Conservation (phyloP, 2,888 invertebrate species). For the Teinopalpus imperialis region DNA sequence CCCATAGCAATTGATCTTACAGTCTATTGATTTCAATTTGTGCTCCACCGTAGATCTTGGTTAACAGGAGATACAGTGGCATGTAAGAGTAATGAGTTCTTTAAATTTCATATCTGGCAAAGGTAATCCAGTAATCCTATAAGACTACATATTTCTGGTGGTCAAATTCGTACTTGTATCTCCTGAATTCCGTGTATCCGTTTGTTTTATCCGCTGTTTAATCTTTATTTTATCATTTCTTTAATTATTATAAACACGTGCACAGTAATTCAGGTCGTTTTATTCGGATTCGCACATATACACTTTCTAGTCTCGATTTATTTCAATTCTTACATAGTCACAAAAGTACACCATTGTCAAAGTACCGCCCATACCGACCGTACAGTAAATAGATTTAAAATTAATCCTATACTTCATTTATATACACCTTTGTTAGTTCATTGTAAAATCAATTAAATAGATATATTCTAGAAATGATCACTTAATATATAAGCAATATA, state of each 20-base stretch:
- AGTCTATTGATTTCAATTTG: no score
- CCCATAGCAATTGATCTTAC: no score
- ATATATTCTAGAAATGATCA: slow-evolving; percentile 3
- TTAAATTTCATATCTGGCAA: no score
- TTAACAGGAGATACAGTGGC: no score
- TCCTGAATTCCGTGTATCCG: no score
- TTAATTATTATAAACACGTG: slow-evolving; percentile 2
- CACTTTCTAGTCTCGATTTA: slow-evolving; percentile 78
- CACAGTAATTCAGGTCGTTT: slow-evolving; percentile 45
- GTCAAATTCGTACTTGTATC: no score
- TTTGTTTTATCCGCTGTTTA: slow-evolving; percentile 15
- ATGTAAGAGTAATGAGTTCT: no score
- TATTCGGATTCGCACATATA: slow-evolving; percentile 56
- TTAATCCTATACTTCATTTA: neutral
- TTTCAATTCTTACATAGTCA: slow-evolving; percentile 51
- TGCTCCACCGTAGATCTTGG: no score
- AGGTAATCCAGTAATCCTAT: no score
- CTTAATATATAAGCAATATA: slow-evolving; percentile 6
- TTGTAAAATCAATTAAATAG: neutral
- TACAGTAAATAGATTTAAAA: slow-evolving; percentile 23
- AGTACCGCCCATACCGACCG: slow-evolving; percentile 28
- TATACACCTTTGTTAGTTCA: neutral
- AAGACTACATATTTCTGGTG: no score
- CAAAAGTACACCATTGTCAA: slow-evolving; percentile 39
- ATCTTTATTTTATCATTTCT: slow-evolving; percentile 21